phyloP scores from a whole-genome alignment of 2,113 vertebrate genomes.

The Hylia prasina region DNA sequence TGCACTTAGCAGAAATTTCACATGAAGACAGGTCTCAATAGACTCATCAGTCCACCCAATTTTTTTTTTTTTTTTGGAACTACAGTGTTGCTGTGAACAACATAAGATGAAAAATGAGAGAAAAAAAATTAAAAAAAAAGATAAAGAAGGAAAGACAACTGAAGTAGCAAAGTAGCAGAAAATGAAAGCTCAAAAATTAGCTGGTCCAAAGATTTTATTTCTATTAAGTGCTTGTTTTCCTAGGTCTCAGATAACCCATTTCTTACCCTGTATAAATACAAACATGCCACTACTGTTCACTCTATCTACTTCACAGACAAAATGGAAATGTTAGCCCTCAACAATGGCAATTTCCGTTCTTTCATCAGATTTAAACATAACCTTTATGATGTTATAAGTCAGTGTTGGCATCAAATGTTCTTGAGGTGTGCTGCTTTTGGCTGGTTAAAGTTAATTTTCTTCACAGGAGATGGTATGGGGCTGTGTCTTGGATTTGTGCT shows the following conservation, averaged over 20 bases:
- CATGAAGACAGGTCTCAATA: background rate
- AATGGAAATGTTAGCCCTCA: background rate
- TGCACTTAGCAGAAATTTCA: background rate
- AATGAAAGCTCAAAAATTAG: background rate
- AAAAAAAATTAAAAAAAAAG: fast-evolving
- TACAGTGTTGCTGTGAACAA: background rate
- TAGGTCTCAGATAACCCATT: background rate
- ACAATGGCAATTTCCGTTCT: background rate
- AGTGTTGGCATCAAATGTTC: background rate
- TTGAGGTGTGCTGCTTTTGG: background rate
- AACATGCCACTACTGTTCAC: background rate
- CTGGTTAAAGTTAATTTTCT: background rate
- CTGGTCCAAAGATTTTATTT: background rate
- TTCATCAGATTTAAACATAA: background rate
- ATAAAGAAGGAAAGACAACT: background rate
- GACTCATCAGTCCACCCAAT: background rate
- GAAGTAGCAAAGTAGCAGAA: background rate
- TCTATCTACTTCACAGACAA: background rate
- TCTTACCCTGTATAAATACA: background rate
- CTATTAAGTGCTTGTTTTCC: background rate
- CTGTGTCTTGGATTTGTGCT: background rate
- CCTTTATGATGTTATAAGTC: background rate
- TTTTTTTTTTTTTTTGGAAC: background rate
- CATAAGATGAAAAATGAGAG: background rate
- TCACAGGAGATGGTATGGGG: background rate